Conservation (phyloP, 2,888 invertebrate species). For the Malthinus seriepunctatus region DNA sequence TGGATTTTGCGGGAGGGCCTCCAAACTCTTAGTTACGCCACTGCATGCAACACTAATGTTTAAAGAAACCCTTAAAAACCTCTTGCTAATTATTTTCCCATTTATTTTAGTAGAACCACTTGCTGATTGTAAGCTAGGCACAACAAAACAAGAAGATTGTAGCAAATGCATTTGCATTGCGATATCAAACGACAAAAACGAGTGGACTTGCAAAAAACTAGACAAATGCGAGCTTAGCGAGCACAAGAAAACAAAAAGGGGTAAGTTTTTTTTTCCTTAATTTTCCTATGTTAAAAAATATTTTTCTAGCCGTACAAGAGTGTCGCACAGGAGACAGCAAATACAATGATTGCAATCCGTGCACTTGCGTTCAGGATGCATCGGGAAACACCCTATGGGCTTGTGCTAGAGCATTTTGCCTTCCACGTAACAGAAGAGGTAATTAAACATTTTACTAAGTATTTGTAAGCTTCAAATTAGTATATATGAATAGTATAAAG, state of each 20-base stretch:
- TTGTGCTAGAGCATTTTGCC: slow-evolving; percentile 42
- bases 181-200: slow-evolving; percentile 39
- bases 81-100: too few relatives aligned
- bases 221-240: neutral
- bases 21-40: too few relatives aligned
- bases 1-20: too few relatives aligned
- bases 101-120: too few relatives aligned
- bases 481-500: slow-evolving; percentile 11
- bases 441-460: slow-evolving; percentile 28
- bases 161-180: slow-evolving; percentile 38
- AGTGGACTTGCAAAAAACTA: slow-evolving; percentile 57
- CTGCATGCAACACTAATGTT: too few relatives aligned
- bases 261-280: neutral
- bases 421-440: slow-evolving; percentile 18
- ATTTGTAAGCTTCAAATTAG: slow-evolving; percentile 33
- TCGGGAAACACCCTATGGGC: neutral
- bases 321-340: slow-evolving; percentile 47
- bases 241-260: neutral
- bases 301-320: slow-evolving; percentile 8
- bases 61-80: too few relatives aligned
- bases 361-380: slow-evolving; percentile 52
- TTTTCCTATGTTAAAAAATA: neutral
- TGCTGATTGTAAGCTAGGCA: slow-evolving; percentile 29
- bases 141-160: slow-evolving; percentile 33
- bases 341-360: slow-evolving; percentile 55